Evolutionary conservation across 2,888 invertebrate genomes (phyloP), one percentile per base, ranked within the genome.

Genomic region (Laothoe populi): DNA sequence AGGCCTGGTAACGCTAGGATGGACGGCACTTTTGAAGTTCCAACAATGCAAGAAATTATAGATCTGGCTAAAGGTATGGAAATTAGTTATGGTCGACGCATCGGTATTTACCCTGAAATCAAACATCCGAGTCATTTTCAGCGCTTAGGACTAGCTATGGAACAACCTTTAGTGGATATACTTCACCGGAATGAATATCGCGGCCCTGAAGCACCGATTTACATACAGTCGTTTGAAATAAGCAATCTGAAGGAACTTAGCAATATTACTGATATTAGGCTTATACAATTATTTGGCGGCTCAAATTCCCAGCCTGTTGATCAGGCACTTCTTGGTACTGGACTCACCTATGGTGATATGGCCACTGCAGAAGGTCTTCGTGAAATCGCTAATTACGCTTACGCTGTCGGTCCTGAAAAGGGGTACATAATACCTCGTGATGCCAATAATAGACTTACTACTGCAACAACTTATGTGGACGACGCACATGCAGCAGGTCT

Each of bases 151-250:
- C 70, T 92, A 31, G 75, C 86, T 2, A 87, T 92, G 87, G 92
- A 92, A 69, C 68, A 70, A 48, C 78, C 81, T 0, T 66, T 92
- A 10, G 88, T 90, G 0, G 83, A 89, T 16, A 77, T 81, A 42
- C 79, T 92, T 2, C 86, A 88, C 66, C 76, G 60, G 16, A 91
- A 90, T 61, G 88, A 88, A 7, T 92, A 91, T 66, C 53, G 64
- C 4, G 84, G 86, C 7, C 67, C 76, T 4, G 67, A 80, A 60
- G 81, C 88, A 19, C 86, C 88, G 1, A 80, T 87, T 58, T 90
- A 87, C 63, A 90, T 92, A 45, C 92, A 92, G 66, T 92, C 92
- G 0, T 91, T 92, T 71, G 92, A 92, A 78, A 83, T 91, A 0
- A 84, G 68, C 31, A 92, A 92, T 66, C 80, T 92, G 31, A 90